Conservation (phyloP, 2,113 vertebrate genomes). For the Callorhinus ursinus region DNA sequence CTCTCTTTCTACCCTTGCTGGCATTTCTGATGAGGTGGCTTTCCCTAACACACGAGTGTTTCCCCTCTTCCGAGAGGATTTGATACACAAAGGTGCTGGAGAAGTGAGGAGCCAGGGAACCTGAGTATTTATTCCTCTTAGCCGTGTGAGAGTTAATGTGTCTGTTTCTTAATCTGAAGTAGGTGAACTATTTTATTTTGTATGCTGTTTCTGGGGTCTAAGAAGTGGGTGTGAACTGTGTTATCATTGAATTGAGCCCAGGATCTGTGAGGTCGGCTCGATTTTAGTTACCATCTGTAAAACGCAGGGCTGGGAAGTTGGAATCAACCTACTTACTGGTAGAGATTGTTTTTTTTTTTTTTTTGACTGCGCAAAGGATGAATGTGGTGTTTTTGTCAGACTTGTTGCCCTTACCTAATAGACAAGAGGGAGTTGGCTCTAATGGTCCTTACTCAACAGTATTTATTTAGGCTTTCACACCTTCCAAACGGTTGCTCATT, state of each 20-base stretch:
- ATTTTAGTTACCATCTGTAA: background rate
- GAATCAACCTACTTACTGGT: background rate
- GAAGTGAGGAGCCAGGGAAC: background rate
- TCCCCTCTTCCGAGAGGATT: background rate
- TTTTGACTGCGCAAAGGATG: background rate
- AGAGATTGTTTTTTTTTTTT: background rate
- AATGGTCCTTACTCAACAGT: background rate
- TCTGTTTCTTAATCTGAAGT: background rate
- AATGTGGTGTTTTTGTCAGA: background rate
- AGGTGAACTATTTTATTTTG: rapidly evolving
- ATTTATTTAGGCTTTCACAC: background rate
- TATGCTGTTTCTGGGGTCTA: background rate
- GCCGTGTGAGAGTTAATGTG: background rate
- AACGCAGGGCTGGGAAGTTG: background rate
- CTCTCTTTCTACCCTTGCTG: no score
- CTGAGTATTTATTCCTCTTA: background rate
- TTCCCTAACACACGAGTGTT: rapidly evolving
- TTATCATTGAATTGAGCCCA: background rate
- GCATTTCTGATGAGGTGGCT: background rate
- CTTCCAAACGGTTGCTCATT: background rate
- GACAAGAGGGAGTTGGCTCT: background rate
- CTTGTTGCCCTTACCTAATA: background rate
- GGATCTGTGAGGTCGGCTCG: background rate
- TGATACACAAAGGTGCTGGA: background rate
- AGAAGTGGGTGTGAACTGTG: background rate